A percentile compares a stretch with the other conserved stretches of the same genome.
phyloP scores from a whole-genome alignment of 2,113 vertebrate genomes.

The Catharus bicknelli region DNA sequence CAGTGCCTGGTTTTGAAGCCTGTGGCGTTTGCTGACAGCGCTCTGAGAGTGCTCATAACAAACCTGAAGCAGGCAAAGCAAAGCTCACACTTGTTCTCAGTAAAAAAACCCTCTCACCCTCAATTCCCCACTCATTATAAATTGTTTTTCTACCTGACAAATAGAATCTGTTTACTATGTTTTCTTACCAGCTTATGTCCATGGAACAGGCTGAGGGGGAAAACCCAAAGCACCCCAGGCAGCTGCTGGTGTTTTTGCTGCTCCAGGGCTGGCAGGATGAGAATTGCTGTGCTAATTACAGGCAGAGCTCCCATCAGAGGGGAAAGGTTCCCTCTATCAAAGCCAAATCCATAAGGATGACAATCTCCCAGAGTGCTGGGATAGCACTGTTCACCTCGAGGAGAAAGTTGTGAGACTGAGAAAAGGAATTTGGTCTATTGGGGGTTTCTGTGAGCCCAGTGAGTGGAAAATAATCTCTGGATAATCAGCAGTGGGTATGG shows the following conservation, averaged over 20 bases:
- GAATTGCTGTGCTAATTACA: background rate
- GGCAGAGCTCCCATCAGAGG: background rate
- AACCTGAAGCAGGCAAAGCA: background rate
- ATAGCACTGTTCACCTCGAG: background rate
- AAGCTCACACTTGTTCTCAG: background rate
- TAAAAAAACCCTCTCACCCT: background rate
- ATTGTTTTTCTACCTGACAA: background rate
- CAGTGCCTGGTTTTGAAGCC: background rate
- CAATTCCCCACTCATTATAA: background rate
- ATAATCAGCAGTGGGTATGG: background rate
- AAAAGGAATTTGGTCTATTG: background rate
- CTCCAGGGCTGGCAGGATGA: background rate
- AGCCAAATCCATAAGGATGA: background rate
- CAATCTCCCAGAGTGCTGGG: background rate
- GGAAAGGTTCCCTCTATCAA: background rate
- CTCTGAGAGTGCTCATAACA: background rate
- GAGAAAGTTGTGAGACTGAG: background rate
- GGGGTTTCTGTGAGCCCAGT: background rate
- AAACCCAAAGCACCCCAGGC: background rate
- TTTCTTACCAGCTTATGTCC: background rate
- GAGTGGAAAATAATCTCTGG: background rate
- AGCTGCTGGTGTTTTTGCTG: background rate
- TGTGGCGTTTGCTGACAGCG: background rate
- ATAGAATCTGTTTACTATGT: background rate
- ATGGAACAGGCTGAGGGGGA: background rate